phyloP scores from a whole-genome alignment of 2,797 vertebrate species.

The Dendrocincla fuliginosa region DNA sequence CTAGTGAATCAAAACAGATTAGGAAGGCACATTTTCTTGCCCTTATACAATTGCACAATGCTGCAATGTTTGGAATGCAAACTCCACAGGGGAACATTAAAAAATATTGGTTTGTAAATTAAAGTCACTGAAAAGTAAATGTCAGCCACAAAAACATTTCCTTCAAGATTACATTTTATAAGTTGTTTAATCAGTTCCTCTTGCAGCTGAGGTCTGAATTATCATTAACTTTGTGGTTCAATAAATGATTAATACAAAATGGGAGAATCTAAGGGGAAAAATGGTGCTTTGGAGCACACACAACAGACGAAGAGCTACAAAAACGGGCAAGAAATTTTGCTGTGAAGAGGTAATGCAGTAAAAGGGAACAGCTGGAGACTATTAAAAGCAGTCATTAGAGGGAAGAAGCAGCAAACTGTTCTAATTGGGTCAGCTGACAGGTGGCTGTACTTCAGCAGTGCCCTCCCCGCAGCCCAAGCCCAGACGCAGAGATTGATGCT shows the following conservation, averaged over 20 bases:
- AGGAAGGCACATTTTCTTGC: not conserved
- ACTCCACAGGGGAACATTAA: not conserved
- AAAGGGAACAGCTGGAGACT: constrained; percentile 60
- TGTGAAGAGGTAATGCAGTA: not conserved
- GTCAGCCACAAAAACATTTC: not conserved
- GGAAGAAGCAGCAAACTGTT: constrained; percentile 17
- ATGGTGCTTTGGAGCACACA: not conserved
- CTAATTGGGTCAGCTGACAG: constrained; percentile 70
- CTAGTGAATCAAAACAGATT: constrained; percentile 4
- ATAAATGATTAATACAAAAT: constrained; percentile 24
- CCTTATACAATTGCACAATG: not conserved
- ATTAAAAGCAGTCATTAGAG: constrained; percentile 40
- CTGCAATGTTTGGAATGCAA: constrained; percentile 7
- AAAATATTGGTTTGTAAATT: constrained; percentile 21
- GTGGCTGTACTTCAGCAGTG: constrained; percentile 16
- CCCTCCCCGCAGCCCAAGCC: not conserved
- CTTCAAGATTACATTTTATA: not conserved
- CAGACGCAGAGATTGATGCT: not conserved
- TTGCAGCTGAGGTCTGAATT: constrained; percentile 8
- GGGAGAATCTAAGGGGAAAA: not conserved
- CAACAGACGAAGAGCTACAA: not conserved
- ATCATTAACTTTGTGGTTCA: not conserved
- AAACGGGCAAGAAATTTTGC: not conserved
- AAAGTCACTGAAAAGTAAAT: constrained; percentile 1
- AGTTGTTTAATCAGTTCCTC: not conserved